Evolutionary conservation across 2,797 vertebrate genomes (phyloP), one percentile per base, ranked within the genome.

Genomic region (Oreochromis mossambicus): DNA sequence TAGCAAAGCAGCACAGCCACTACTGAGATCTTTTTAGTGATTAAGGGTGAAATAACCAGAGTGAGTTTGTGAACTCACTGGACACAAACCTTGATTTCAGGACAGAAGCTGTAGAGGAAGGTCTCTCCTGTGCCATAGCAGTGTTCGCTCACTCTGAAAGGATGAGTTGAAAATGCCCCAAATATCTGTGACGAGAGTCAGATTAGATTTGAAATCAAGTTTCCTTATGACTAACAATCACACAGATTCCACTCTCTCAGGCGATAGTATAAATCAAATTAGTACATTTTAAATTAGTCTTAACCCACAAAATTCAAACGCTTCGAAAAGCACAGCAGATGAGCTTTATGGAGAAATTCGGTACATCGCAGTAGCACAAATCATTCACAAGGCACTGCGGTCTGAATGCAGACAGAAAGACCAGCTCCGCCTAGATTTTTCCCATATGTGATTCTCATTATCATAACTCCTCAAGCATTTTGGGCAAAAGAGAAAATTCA

Each of bases 61-160:
- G 6, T 5, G 2, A 19, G 36, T 3, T 56, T 8, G 48, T 7
- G 17, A 36, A 54, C 10, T 1, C 10, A 78, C 5, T n/a, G 1
- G 19, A 38, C 21, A 55, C 87, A 52, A 78, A 98, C 99, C 98
- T 98, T 98, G 92, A 99, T 98, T 95, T 98, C 97, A 51, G 98
- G 98, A 92, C 97, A 97, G 94, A 99, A 99, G 24, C 97, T 99
- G 88, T 97, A 99, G 63, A 99, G 97, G 92, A 99, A 99, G 2
- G 98, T 99, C 94, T 99, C 98, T 80, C 99, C 99, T 17, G 98
- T 99, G 89, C 99, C 99, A 21, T 98, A 99, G 92, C 97, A 99
- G 93, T 99, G 97, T 84, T 99, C 99, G 82, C 98, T 99, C 92
- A 99, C 95, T 95, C 95, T 97, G 95, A 99, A 99, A n/a, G 98